Evolutionary conservation across 1,140 invertebrate genomes (phyloP), one percentile per base, ranked within the genome.

Genomic region (Nilaparvata lugens): DNA sequence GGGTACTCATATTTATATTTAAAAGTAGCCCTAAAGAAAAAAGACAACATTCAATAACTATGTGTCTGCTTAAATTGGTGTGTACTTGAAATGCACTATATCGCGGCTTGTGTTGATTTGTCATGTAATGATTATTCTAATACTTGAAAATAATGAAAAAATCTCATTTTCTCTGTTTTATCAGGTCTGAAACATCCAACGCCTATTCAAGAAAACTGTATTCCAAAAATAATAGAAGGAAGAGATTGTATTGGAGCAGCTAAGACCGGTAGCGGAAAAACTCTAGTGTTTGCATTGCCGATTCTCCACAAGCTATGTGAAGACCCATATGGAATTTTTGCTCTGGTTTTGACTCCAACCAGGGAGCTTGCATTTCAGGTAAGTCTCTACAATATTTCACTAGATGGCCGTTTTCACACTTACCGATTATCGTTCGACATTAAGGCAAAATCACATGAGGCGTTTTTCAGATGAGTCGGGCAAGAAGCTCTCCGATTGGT

Each of bases 201-300:
- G 1, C 82, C 84, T n/a, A 91, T 95, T 61, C 92, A 95, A 73
- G 71, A 80, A 68, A 83, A 86, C 64, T 93, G 89, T 69, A 90
- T 94, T 67, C 84, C 88, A 38, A 74, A 81, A 28, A 93, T 97
- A 66, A 73, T 97, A 45, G 66, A 77, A 64, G 93, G 93, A 0
- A 77, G 83, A 68, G 92, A 98, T 79, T 89, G 93, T 58, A 94
- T 98, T 69, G 95, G 94, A 14, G 87, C 93, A 66, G 94, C 95
- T 1, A 95, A 97, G 79, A 98, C 97, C 35, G 97, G 96, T 19
- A 97, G 93, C 57, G 97, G 97, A 35, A 99, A 99, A 81, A 98
- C 96, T 4, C 85, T 96, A 68, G 91, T 95, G 0, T 99, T 98
- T 83, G 93, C 92, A 4, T 70, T 99, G 18, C 97, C 97, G 0